These are phyloP conservation scores for Nestor notabilis DNA, from an alignment of 2,113 vertebrate genomes.

Conservation along the genomic window DNA sequence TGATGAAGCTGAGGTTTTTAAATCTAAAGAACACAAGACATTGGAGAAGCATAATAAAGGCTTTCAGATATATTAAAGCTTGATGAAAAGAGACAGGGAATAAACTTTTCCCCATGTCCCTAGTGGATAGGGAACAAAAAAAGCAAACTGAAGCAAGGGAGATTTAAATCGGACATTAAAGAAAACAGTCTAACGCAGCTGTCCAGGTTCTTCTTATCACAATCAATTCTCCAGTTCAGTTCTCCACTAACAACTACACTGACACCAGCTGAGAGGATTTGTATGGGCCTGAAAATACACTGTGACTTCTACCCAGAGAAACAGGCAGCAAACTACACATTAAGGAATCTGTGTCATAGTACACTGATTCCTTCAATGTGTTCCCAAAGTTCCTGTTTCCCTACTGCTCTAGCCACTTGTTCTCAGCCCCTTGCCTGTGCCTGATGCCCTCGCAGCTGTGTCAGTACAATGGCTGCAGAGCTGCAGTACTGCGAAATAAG, in stretches of 20 bases:
- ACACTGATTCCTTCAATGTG: not conserved
- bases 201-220: not conserved
- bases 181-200: not conserved
- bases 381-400: fast-evolving
- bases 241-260: not conserved
- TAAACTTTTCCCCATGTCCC: not conserved
- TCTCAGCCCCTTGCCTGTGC: not conserved
- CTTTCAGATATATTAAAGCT: constrained; percentile 24
- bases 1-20: constrained; percentile 5
- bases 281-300: not conserved
- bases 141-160: constrained; percentile 7
- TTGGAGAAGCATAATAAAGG: not conserved
- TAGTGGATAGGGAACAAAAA: not conserved
- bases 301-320: not conserved
- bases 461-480: not conserved
- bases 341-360: not conserved
- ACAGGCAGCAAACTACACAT: not conserved
- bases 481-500: not conserved
- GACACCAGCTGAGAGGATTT: not conserved
- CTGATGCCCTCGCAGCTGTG: fast-evolving
- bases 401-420: not conserved
- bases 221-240: not conserved
- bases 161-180: constrained; percentile 9
- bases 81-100: constrained; percentile 24
- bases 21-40: not conserved